Base-by-base conservation (phyloP, 2,888 invertebrate species). In the Hyppa rectilinea region DNA sequence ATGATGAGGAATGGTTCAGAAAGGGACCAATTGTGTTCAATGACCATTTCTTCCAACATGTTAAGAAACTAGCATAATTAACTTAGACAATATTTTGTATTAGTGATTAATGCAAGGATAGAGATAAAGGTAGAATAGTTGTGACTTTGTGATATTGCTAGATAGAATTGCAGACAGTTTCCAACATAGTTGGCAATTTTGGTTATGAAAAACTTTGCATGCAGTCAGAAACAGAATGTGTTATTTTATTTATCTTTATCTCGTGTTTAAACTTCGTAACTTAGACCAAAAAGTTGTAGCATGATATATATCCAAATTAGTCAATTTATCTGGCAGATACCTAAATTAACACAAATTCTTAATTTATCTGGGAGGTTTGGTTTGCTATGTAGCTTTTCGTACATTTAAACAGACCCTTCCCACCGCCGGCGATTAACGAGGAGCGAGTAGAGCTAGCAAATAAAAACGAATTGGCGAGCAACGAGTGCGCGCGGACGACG, bases 21-120 rank as follows among this genome's bases (percentile, higher is more conserved):
- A 93, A 91, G 71, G 96, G 96, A 0, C 95, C 95, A 29, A 92
- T 97, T 0, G 88, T 94, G 68, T 97, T 97, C 83, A 96, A 96
- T 84, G 90, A 95, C 56, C 87, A 92, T 71, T 89, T 95, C 56
- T 97, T 97, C 85, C 90, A 96, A 84, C 97, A 97, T 93, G 94
- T 95, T 72, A 88, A 92, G 75, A 95, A 88, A 85, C 83, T 95
- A 17, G 38, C 55, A n/a, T n/a, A n/a, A n/a, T 9, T 71, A 66
- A 38, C 12, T 71, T 93, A 89, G 76, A 40, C 12, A 23, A 31
- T 38, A 17, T 40, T 50, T 29, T 47, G 4, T 23, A 26, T 40
- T 49, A 20, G 2, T 40, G n/a, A 45, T 38, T 17, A 40, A 47
- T 45, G 29, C 20, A 31, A n/a, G 2, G 17, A 31, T 31, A 56